These are phyloP conservation scores for Poecilia gillii DNA, from an alignment of 2,797 vertebrate species.

Conservation along the genomic window DNA sequence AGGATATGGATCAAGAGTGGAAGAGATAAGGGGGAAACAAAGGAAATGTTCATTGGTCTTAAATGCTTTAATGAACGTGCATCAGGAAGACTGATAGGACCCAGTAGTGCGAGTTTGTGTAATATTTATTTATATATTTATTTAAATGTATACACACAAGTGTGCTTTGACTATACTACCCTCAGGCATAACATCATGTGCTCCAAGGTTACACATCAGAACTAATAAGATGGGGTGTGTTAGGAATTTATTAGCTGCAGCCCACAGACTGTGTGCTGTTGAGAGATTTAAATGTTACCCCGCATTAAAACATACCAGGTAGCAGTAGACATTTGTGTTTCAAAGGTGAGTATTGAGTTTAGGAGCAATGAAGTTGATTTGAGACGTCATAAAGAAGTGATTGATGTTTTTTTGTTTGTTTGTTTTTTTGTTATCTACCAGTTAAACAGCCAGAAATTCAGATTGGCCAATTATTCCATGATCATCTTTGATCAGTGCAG, in stretches of 20 bases:
- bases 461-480: neutral
- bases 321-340: neutral
- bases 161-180: conserved; percentile 54
- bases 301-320: conserved; percentile 32
- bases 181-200: conserved; percentile 72
- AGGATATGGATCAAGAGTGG: conserved; percentile 11
- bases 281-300: conserved; percentile 49
- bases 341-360: conserved; percentile 3
- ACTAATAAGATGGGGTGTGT: conserved; percentile 74
- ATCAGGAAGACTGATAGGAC: conserved; percentile 56
- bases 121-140: conserved; percentile 20
- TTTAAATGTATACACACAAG: conserved; percentile 34
- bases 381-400: conserved; percentile 1
- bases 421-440: neutral
- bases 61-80: conserved; percentile 49
- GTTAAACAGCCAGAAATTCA: neutral
- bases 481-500: neutral
- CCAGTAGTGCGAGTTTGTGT: conserved; percentile 34
- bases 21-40: conserved; percentile 3
- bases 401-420: conserved; percentile 1
- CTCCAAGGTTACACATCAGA: conserved; percentile 83
- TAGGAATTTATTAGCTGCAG: conserved; percentile 70
- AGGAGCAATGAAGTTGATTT: conserved; percentile 12
- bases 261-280: conserved; percentile 41
- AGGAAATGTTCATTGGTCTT: conserved; percentile 31